Evolutionary conservation across 2,113 vertebrate genomes (phyloP).

Genomic region (Aegithalos caudatus): DNA sequence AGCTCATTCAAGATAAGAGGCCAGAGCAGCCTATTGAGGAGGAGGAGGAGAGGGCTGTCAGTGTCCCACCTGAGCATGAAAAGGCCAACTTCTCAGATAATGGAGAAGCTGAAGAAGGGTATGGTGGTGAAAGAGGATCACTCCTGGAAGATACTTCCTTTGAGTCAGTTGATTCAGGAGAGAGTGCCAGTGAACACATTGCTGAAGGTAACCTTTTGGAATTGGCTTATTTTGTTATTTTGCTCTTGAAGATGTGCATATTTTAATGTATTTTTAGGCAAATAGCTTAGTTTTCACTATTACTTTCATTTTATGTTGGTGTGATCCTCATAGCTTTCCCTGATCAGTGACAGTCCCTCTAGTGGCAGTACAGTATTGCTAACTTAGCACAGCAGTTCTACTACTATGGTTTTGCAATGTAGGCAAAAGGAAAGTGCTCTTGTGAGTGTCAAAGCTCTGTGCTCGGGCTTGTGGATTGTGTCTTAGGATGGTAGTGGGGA

Average conservation of each 20-base stretch:
- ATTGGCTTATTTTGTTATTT: not conserved
- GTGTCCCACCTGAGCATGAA: not conserved
- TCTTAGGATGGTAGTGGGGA: not conserved
- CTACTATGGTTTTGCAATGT: not conserved
- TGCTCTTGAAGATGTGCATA: not conserved
- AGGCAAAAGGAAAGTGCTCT: not conserved
- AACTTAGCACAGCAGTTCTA: not conserved
- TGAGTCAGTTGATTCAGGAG: not conserved
- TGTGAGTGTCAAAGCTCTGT: not conserved
- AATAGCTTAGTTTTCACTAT: not conserved
- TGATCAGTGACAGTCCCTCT: not conserved
- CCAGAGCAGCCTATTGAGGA: not conserved
- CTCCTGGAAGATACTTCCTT: not conserved
- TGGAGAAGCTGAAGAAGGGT: not conserved
- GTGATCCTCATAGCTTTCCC: not conserved
- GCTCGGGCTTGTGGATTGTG: fast-evolving
- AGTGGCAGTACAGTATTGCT: not conserved
- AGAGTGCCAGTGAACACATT: not conserved
- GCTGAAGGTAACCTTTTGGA: constrained; percentile 60
- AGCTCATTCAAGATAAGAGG: not conserved
- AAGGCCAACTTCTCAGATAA: not conserved
- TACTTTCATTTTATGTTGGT: not conserved
- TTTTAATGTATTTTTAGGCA: not conserved
- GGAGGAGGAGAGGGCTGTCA: not conserved
- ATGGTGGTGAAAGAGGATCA: not conserved